A percentile compares a stretch with the other conserved stretches of the same genome.
phyloP scores from a whole-genome alignment of 1,140 invertebrate species.

The Mycetomoellerius zeteki region DNA sequence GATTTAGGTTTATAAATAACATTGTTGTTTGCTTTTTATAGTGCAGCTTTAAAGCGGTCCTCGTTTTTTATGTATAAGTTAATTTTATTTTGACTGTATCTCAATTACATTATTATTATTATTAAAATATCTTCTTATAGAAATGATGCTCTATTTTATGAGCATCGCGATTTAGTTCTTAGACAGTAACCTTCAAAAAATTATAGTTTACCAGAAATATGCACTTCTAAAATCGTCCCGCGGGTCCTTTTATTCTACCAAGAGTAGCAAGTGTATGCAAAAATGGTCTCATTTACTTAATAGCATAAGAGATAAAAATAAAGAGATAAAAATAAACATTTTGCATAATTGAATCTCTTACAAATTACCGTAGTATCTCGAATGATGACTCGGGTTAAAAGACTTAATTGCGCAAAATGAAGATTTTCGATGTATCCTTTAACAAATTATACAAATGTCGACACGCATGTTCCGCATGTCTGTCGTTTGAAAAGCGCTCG shows the following conservation, averaged over 20 bases:
- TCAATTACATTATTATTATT: too few species aligned
- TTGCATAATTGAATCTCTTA: neutral
- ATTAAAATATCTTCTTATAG: too few species aligned
- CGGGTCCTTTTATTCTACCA: neutral
- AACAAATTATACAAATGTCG: slow-evolving; percentile 13
- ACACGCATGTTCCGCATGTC: neutral
- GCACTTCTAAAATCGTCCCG: neutral
- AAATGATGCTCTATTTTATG: neutral
- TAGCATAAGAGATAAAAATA: neutral
- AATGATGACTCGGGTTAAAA: neutral
- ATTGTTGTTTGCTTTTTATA: too few species aligned
- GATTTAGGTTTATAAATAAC: too few species aligned
- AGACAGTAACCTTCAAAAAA: neutral
- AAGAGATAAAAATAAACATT: neutral
- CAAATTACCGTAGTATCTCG: slow-evolving; percentile 12
- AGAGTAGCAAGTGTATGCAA: neutral
- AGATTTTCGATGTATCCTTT: slow-evolving; percentile 6
- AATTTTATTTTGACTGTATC: too few species aligned
- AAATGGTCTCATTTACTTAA: neutral
- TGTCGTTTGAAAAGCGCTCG: slow-evolving; percentile 31
- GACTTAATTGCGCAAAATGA: neutral
- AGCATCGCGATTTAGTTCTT: neutral
- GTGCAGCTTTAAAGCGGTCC: too few species aligned
- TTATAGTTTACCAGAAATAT: neutral
- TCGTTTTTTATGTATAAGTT: too few species aligned